phyloP scores from a whole-genome alignment of 2,888 invertebrate genomes.

The Chalcis sispes region DNA sequence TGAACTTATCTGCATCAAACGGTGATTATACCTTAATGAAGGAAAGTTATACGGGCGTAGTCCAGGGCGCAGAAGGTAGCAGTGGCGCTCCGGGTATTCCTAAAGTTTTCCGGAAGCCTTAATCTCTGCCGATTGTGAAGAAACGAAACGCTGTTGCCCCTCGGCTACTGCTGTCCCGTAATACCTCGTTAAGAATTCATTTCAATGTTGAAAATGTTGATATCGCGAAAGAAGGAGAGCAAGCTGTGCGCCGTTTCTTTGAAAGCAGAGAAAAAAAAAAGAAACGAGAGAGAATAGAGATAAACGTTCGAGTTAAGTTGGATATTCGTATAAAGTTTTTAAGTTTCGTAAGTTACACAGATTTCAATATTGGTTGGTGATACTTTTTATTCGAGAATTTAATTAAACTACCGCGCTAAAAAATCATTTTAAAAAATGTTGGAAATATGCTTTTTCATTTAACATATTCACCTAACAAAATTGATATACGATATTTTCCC shows the following conservation, averaged over 20 bases:
- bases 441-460: too few species aligned
- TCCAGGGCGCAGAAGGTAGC: background rate
- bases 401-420: too few species aligned
- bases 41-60: constrained; percentile 63
- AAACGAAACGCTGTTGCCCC: constrained; percentile 47
- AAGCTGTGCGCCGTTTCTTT: constrained; percentile 1
- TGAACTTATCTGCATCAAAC: constrained; percentile 71
- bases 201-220: constrained; percentile 55
- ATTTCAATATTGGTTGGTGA: too few species aligned
- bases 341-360: background rate
- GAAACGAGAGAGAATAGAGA: background rate
- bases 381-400: too few species aligned
- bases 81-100: too few species aligned
- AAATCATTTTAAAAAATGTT: too few species aligned
- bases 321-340: constrained; percentile 6
- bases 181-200: constrained; percentile 66
- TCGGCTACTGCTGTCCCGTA: constrained; percentile 42
- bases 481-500: too few species aligned
- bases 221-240: constrained; percentile 39
- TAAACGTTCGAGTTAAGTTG: constrained; percentile 25
- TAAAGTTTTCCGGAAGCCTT: constrained; percentile 66
- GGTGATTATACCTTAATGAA: constrained; percentile 70
- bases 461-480: too few species aligned
- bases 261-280: background rate
- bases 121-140: constrained; percentile 66